A percentile compares a stretch with the other conserved stretches of the same genome.
Conservation (phyloP, 2,888 invertebrate genomes). For the Campoplex capitator region DNA sequence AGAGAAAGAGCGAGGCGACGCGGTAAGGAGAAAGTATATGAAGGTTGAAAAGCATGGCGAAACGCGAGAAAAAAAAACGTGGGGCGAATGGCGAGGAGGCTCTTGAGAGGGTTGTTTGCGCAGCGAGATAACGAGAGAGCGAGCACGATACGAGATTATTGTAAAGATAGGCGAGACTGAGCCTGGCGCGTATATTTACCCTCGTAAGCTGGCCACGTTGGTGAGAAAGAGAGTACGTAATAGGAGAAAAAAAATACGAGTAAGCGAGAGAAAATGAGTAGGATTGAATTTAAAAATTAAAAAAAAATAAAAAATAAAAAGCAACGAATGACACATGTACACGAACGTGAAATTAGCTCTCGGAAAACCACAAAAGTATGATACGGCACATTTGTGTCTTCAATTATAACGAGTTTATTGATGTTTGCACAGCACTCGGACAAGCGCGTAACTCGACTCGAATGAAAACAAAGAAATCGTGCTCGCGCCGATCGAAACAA, state of each 20-base stretch:
- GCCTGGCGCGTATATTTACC: conserved; percentile 64
- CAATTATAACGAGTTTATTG: conserved; percentile 52
- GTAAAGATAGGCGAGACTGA: conserved; percentile 75
- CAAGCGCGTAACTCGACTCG: not conserved
- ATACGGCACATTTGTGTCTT: conserved; percentile 55
- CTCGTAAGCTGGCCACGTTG: conserved; percentile 32
- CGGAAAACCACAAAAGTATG: conserved; percentile 25
- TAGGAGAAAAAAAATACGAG: conserved; percentile 31
- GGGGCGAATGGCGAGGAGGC: conserved; percentile 62
- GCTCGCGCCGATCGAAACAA: conserved; percentile 17
- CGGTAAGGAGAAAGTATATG: conserved; percentile 56
- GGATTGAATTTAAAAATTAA: conserved; percentile 33
- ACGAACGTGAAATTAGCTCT: conserved; percentile 44
- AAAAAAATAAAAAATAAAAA: not conserved
- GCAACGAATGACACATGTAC: conserved; percentile 36
- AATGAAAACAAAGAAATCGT: too few relatives aligned
- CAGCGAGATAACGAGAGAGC: conserved; percentile 76
- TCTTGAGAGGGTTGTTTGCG: conserved; percentile 77
- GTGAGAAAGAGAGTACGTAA: conserved; percentile 52
- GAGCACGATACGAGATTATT: conserved; percentile 77
- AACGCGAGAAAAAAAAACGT: conserved; percentile 49
- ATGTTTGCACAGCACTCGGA: conserved; percentile 65
- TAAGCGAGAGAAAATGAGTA: conserved; percentile 49
- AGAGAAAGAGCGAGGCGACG: not conserved
- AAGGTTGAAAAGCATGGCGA: conserved; percentile 59